These are phyloP conservation scores for Drosophila malerkotliana DNA, from an alignment of 1,140 invertebrate species.

Conservation along the genomic window DNA sequence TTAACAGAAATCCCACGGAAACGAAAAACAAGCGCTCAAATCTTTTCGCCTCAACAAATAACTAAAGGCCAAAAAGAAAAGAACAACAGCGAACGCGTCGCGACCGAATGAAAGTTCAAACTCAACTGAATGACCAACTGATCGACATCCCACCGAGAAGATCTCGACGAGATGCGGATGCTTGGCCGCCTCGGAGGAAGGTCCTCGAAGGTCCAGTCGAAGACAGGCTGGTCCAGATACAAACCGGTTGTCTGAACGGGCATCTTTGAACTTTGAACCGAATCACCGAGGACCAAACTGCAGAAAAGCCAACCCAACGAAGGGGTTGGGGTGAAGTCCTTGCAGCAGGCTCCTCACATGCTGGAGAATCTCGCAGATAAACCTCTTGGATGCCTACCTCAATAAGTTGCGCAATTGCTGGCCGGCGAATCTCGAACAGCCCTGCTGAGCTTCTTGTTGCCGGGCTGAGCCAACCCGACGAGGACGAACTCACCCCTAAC, in stretches of 20 bases:
- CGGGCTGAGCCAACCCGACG: slow-evolving; percentile 31
- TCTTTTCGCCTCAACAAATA: slow-evolving; percentile 55
- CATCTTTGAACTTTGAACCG: slow-evolving; percentile 73
- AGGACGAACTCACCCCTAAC: slow-evolving; percentile 50
- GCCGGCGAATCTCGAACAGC: slow-evolving; percentile 25
- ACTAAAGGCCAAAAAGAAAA: slow-evolving; percentile 58
- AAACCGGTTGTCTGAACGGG: slow-evolving; percentile 66
- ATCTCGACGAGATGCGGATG: slow-evolving; percentile 52
- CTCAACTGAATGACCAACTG: slow-evolving; percentile 64
- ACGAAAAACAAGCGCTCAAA: slow-evolving; percentile 63
- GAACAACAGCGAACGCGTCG: slow-evolving; percentile 70
- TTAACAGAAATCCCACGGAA: slow-evolving; percentile 71
- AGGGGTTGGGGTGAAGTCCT: slow-evolving; percentile 26
- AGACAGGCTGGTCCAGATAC: slow-evolving; percentile 72
- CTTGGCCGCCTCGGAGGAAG: slow-evolving; percentile 31
- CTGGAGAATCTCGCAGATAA: slow-evolving; percentile 41
- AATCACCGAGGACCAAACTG: slow-evolving; percentile 40
- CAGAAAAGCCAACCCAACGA: slow-evolving; percentile 14
- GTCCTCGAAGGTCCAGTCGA: slow-evolving; percentile 59
- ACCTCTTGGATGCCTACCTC: slow-evolving; percentile 62
- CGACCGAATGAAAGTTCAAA: slow-evolving; percentile 81
- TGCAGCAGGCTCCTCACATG: slow-evolving; percentile 7
- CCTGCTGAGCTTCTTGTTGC: slow-evolving; percentile 27
- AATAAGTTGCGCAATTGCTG: slow-evolving; percentile 67
- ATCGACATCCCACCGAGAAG: slow-evolving; percentile 36